Base-by-base conservation (phyloP, 2,888 invertebrate genomes). In the Nasonovia ribisnigri region DNA sequence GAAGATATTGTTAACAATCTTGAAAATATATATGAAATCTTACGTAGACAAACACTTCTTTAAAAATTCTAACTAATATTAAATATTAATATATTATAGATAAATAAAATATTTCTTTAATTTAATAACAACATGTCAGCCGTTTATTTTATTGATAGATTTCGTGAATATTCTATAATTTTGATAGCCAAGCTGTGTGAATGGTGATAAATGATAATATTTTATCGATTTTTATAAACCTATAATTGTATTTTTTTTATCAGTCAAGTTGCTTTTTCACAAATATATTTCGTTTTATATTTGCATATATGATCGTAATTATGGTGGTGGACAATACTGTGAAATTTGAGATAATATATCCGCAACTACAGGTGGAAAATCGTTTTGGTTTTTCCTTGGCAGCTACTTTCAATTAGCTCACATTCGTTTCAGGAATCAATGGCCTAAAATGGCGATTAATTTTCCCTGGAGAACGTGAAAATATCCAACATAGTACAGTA, bases 391-490 rank as follows among this genome's bases (percentile, higher is more conserved):
- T 92, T 92, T 51, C 48, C 36, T 87, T 87, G 60, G 48, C 51
- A 42, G n/a, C 88, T 92, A 60, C 84, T 84, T 90, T 90, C 90
- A 93, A 93, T 93, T 93, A 93, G 86, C 86, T 86, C 84, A 86
- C 90, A 90, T 93, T 89, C 88, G 84, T 57, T 89, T 89, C 46
- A 90, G 29, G 93, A 93, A 90, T 90, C 93, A 93, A 90, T 93
- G 86, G 84, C 93, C 93, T 90, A 51, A 90, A 90, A 93, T 93
- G 51, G 90, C 90, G 93, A 93, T 93, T 93, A 93, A 93, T 93
- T 93, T 93, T 93, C 93, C 90, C 93, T 60, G 90, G 90, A 87
- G 90, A 90, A 93, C 93, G 90, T 93, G 60, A 90, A 93, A 93
- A 90, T 51, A 67, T 90, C 48, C 10, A 42, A 51, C 77, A 42